phyloP scores from a whole-genome alignment of 2,797 vertebrate genomes.

The Podargus strigoides region DNA sequence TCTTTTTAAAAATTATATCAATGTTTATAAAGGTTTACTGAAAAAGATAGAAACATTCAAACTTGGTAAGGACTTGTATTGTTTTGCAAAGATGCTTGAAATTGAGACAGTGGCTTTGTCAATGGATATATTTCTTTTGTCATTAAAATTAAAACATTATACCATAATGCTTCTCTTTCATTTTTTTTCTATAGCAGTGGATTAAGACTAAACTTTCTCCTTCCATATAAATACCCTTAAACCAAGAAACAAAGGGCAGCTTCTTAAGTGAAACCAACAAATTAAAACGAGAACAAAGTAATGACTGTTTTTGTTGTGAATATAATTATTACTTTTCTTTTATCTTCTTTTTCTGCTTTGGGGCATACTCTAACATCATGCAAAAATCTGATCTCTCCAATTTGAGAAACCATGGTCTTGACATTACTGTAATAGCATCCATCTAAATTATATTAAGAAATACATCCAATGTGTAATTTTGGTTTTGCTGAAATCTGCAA shows the following conservation, averaged over 20 bases:
- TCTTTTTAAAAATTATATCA: accelerated
- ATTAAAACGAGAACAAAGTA: background rate
- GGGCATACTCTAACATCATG: background rate
- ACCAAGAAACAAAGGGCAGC: background rate
- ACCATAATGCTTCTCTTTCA: background rate
- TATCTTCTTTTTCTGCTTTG: background rate
- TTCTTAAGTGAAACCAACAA: background rate
- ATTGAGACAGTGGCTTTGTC: background rate
- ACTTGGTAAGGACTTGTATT: background rate
- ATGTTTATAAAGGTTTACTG: background rate
- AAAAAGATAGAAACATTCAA: background rate
- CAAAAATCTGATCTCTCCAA: background rate
- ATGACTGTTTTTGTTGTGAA: background rate
- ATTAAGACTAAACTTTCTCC: background rate
- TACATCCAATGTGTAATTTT: background rate
- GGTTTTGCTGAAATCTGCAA: background rate
- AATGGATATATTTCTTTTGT: background rate
- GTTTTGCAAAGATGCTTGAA: background rate
- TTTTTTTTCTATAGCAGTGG: background rate
- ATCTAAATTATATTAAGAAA: background rate
- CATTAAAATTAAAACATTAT: background rate
- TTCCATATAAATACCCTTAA: background rate
- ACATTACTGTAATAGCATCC: background rate
- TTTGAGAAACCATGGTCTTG: background rate
- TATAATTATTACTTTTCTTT: background rate